A percentile compares a stretch with the other conserved stretches of the same genome.
phyloP scores from a whole-genome alignment of 2,797 vertebrate genomes.

The Siniperca undulata region DNA sequence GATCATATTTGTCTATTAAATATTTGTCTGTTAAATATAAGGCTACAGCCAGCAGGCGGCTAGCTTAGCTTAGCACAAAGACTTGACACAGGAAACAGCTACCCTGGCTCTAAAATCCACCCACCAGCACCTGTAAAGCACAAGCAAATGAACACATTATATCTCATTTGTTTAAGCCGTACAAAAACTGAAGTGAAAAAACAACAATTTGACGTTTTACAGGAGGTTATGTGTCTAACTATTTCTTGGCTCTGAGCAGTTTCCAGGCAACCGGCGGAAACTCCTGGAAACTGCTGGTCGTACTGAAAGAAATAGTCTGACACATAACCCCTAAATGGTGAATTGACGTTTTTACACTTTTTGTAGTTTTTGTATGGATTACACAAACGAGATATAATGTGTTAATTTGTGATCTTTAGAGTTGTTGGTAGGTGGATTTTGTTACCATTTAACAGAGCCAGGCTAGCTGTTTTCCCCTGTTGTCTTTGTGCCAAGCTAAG shows the following conservation, averaged over 20 bases:
- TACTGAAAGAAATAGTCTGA: neutral
- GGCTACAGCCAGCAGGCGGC: neutral
- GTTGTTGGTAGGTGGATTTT: neutral
- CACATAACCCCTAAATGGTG: neutral
- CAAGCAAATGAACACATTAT: neutral
- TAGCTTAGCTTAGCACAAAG: neutral
- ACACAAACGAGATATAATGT: neutral
- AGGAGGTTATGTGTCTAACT: no score
- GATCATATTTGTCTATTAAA: neutral
- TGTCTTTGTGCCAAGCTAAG: neutral
- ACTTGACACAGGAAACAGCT: no score
- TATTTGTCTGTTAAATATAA: neutral
- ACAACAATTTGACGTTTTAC: no score
- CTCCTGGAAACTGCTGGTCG: neutral
- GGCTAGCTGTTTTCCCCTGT: neutral
- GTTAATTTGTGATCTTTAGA: neutral
- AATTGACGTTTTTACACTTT: neutral
- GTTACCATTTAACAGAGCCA: neutral
- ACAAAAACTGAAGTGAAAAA: no score
- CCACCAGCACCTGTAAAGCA: conserved; percentile 1
- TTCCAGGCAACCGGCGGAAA: neutral
- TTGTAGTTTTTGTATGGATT: neutral
- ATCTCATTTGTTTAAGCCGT: no score
- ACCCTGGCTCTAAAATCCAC: neutral
- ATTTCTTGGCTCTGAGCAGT: neutral